These are phyloP conservation scores for Dendrocincla fuliginosa DNA, from an alignment of 2,797 vertebrate genomes.

Conservation along the genomic window DNA sequence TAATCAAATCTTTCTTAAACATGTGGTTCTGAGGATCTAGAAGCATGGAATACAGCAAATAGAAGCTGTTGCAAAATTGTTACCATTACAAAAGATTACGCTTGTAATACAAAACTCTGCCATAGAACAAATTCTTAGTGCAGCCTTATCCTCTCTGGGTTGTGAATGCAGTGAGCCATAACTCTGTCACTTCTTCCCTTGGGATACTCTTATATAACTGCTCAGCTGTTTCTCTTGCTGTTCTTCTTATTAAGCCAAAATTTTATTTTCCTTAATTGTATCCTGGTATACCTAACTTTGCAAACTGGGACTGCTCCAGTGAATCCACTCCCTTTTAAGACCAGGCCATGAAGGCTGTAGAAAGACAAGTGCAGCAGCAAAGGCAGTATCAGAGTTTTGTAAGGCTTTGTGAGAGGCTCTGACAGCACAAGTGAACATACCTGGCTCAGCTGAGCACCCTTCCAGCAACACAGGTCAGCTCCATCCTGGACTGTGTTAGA, in stretches of 20 bases:
- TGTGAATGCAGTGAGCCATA: not conserved
- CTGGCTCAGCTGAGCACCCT: not conserved
- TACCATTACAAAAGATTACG: not conserved
- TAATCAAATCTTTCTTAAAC: not conserved
- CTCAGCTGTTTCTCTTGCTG: conserved; percentile 52
- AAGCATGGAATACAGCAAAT: not conserved
- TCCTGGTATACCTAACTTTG: not conserved
- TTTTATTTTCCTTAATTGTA: not conserved
- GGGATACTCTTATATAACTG: not conserved
- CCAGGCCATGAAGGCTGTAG: not conserved
- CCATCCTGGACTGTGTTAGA: fast-evolving
- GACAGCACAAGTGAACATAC: fast-evolving
- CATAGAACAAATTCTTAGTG: not conserved
- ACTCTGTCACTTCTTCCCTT: conserved; percentile 15
- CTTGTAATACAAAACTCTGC: not conserved
- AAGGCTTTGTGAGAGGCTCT: not conserved
- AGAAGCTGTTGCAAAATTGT: not conserved
- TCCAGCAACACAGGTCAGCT: not conserved
- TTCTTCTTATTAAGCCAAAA: not conserved
- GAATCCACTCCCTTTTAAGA: not conserved
- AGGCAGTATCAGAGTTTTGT: not conserved
- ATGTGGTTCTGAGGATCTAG: not conserved
- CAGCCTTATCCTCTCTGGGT: not conserved
- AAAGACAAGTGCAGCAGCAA: not conserved
- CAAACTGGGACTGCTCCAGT: not conserved